Evolutionary conservation across 2,888 invertebrate species (phyloP).

Genomic region (Oasisia sp.): DNA sequence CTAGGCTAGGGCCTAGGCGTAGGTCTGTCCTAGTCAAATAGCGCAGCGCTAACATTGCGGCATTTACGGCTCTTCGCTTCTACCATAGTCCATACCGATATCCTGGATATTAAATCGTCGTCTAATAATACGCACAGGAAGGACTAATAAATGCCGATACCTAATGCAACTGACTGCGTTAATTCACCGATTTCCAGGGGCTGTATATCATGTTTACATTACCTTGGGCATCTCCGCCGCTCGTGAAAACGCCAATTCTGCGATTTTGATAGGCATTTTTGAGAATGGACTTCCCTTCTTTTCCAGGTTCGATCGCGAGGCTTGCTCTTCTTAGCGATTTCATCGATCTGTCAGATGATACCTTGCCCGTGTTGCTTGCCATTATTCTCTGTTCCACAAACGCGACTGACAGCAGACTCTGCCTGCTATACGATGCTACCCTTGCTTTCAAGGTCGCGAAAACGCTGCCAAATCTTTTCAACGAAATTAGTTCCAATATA

Average conservation of each 20-base stretch:
- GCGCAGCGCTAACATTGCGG: no score
- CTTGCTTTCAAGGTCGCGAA: conserved; percentile 6
- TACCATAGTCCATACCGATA: neutral
- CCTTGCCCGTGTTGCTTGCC: neutral
- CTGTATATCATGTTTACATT: neutral
- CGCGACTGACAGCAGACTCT: neutral
- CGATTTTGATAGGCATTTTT: conserved; percentile 75
- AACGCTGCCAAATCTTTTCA: neutral
- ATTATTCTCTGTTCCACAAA: neutral
- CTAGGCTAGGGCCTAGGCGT: neutral
- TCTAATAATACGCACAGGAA: neutral
- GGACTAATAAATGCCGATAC: neutral
- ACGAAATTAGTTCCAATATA: neutral
- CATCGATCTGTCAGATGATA: neutral
- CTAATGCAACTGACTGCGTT: neutral
- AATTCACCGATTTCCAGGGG: neutral
- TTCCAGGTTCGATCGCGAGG: conserved; percentile 50
- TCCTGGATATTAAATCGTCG: neutral
- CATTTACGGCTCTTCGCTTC: neutral
- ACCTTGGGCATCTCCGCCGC: conserved; percentile 96
- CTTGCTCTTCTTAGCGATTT: conserved; percentile 33
- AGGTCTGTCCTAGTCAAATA: no score
- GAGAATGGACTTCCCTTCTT: conserved; percentile 63
- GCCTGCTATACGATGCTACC: neutral
- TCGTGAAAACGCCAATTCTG: conserved; percentile 94